phyloP scores from a whole-genome alignment of 2,113 vertebrate species.

The Anarrhichthys ocellatus region DNA sequence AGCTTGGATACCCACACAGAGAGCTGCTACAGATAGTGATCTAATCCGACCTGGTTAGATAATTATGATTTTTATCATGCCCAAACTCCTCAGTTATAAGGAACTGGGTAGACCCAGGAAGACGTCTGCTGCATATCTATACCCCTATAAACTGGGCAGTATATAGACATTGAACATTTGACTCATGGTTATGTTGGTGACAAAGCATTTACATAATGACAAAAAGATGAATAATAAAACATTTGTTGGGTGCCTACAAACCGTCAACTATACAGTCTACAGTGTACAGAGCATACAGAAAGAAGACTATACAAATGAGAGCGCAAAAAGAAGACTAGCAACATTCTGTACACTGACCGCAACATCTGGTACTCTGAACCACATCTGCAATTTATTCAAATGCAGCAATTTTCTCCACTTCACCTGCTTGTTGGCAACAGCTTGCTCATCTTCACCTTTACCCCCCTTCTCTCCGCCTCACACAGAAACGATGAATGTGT shows the following conservation, averaged over 20 bases:
- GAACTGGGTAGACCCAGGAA: too few relatives aligned
- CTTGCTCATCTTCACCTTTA: not conserved
- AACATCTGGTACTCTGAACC: not conserved
- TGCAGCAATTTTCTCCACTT: constrained; percentile 5
- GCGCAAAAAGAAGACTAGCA: not conserved
- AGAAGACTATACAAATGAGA: too few relatives aligned
- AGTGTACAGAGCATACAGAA: not conserved
- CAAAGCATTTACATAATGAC: not conserved
- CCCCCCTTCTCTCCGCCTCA: not conserved
- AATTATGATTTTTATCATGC: too few relatives aligned
- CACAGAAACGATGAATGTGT: constrained; percentile 51
- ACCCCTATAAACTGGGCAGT: too few relatives aligned
- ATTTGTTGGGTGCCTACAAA: not conserved
- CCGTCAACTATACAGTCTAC: not conserved
- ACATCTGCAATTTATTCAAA: constrained; percentile 16
- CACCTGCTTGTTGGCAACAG: constrained; percentile 3
- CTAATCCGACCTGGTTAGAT: too few relatives aligned
- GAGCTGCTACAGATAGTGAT: too few relatives aligned
- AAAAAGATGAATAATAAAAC: not conserved
- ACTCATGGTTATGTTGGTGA: too few relatives aligned
- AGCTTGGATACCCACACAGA: too few relatives aligned
- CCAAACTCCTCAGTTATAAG: too few relatives aligned
- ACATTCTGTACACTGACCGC: not conserved
- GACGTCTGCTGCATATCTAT: too few relatives aligned
- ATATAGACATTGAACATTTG: too few relatives aligned